Percentiles rank a stretch among this genome's conserved stretches.
Evolutionary conservation across 2,113 vertebrate genomes (phyloP).

Genomic region (Corythornis cristatus): DNA sequence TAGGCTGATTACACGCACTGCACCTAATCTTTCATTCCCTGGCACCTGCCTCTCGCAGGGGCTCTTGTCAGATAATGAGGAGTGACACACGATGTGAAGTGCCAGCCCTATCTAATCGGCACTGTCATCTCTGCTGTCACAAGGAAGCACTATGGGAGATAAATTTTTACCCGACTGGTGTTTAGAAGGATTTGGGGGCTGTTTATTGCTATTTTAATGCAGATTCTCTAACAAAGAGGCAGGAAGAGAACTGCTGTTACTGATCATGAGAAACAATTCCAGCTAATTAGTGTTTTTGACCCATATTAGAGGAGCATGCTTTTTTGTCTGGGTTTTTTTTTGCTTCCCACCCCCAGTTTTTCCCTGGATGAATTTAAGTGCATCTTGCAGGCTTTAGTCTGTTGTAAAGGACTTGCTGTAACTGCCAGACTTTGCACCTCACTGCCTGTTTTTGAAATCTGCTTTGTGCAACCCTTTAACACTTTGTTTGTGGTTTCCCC

Average conservation of each 20-base stretch:
- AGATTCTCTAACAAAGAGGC: conserved; percentile 25
- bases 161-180: conserved; percentile 18
- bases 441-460: neutral
- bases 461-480: neutral
- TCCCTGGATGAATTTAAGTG: neutral
- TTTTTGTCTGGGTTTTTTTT: neutral
- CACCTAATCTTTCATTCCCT: conserved; percentile 40
- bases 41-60: conserved; percentile 33
- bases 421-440: neutral
- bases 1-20: conserved; percentile 19
- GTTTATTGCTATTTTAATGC: conserved; percentile 57
- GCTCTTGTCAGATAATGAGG: neutral
- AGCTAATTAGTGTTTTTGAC: conserved; percentile 30
- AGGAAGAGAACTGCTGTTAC: conserved; percentile 29
- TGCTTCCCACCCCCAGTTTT: too few relatives aligned
- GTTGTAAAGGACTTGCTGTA: neutral
- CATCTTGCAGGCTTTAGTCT: neutral
- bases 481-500: neutral
- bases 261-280: conserved; percentile 26
- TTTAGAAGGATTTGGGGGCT: conserved; percentile 24
- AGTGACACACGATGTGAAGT: conserved; percentile 28
- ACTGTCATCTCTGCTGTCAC: conserved; percentile 35
- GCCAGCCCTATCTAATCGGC: conserved; percentile 35
- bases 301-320: neutral
- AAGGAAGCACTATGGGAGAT: conserved; percentile 21